Evolutionary conservation across 2,113 vertebrate species (phyloP), one percentile per base, ranked within the genome.

Genomic region (Cololabis saira): DNA sequence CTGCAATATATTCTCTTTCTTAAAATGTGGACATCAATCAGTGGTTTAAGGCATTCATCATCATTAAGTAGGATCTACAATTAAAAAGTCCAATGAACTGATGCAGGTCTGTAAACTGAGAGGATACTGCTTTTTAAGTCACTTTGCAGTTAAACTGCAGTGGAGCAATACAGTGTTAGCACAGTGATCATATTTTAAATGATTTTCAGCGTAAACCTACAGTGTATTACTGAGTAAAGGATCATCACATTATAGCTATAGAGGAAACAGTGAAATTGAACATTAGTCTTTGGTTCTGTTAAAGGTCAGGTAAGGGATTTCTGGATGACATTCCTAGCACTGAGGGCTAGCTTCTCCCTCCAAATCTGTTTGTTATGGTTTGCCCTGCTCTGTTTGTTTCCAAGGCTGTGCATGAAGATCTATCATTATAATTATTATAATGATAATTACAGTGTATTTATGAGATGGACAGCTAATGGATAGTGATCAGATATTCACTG

Each of bases 231-330:
- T 13, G 37, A 27, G 11, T 43, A 33, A 19, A 47, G 17, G 33
- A 45, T 56, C 22, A 24, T 21, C 33, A 37, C 33, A 60, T 48
- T 40, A 13, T 51, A 60, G n/a, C 56, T 6, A 22, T 27, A 19
- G 24, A 56, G 10, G 17, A 55, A 57, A 58, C n/a, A 44, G 6
- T 3, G 33, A 56, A 30, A 58, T 49, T 15, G 54, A 74, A 78
- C 16, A 16, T 15, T 67, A 72, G 33, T 86, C 82, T 89, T 87
- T 89, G 89, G 85, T 68, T 76, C 37, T 74, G 6, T 44, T 50
- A 15, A 57, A 60, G 69, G 33, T 37, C 5, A 9, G 33, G 33
- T 37, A 37, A 37, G 6, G 33, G 33, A 37, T 37, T 37, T 37
- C 33, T 37, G 33, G 33, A 37, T 37, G 33, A 37, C 33, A 37